Conservation (phyloP, 1,140 invertebrate genomes). For the Gryllus bimaculatus region DNA sequence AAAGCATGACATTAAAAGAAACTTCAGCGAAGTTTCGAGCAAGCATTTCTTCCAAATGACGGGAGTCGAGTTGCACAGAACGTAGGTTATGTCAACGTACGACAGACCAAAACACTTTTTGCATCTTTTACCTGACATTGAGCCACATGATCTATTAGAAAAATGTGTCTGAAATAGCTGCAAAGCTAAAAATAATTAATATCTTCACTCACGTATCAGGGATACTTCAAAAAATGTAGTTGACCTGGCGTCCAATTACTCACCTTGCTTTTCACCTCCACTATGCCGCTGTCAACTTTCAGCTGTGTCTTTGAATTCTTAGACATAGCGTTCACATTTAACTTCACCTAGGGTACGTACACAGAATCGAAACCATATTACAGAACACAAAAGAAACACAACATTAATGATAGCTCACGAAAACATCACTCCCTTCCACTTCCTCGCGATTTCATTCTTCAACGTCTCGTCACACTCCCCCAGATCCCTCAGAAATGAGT, state of each 20-base stretch:
- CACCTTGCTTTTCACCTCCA: constrained; percentile 22
- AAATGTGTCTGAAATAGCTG: not conserved
- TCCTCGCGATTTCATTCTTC: constrained; percentile 7
- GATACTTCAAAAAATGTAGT: constrained; percentile 6
- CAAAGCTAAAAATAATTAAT: not conserved
- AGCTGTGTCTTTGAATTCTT: constrained; percentile 19
- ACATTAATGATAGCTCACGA: not conserved
- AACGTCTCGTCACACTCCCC: not conserved
- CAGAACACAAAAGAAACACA: not conserved
- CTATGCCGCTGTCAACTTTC: constrained; percentile 19
- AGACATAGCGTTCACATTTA: constrained; percentile 20
- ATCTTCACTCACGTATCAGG: not conserved
- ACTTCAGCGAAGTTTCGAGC: no score
- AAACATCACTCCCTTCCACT: not conserved
- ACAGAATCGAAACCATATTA: constrained; percentile 13
- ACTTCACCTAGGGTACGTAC: constrained; percentile 17
- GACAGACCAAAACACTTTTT: not conserved
- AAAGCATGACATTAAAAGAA: no score
- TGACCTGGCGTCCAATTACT: not conserved
- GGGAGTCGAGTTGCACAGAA: not conserved
- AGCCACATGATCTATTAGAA: not conserved
- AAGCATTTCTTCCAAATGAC: no score
- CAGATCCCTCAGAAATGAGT: not conserved
- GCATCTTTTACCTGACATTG: no score
- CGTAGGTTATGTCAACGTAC: not conserved